A percentile compares a stretch with the other conserved stretches of the same genome.
These are phyloP conservation scores for Notothenia rossii DNA, from an alignment of 2,113 vertebrate genomes.

Conservation along the genomic window DNA sequence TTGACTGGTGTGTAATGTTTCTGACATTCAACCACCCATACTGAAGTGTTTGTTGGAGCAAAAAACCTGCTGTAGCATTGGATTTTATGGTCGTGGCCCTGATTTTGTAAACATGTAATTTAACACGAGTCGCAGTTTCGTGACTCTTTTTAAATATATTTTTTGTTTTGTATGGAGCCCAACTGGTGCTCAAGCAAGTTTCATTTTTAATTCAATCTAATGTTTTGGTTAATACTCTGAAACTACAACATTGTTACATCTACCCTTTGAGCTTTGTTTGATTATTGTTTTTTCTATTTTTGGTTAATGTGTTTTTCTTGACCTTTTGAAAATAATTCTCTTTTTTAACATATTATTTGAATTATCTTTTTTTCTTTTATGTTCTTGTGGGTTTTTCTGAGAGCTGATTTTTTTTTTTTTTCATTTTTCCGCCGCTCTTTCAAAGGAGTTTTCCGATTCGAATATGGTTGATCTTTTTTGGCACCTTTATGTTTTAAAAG, in stretches of 20 bases:
- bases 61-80: background rate
- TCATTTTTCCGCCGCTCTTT: no score
- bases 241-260: no score
- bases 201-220: background rate
- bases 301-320: background rate
- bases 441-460: background rate
- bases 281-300: background rate
- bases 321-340: no score
- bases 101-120: constrained; percentile 1
- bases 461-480: background rate
- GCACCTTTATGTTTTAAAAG: background rate
- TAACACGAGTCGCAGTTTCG: background rate
- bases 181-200: background rate
- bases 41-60: background rate
- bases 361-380: background rate
- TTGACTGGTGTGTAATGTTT: constrained; percentile 29
- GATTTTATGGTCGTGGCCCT: background rate
- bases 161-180: background rate
- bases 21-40: constrained; percentile 43
- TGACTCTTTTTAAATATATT: background rate
- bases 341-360: background rate
- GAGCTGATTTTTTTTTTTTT: background rate
- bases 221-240: background rate
- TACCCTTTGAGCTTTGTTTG: no score
- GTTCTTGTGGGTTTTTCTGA: background rate